phyloP scores from a whole-genome alignment of 1,140 invertebrate species.

The Asobara japonica region DNA sequence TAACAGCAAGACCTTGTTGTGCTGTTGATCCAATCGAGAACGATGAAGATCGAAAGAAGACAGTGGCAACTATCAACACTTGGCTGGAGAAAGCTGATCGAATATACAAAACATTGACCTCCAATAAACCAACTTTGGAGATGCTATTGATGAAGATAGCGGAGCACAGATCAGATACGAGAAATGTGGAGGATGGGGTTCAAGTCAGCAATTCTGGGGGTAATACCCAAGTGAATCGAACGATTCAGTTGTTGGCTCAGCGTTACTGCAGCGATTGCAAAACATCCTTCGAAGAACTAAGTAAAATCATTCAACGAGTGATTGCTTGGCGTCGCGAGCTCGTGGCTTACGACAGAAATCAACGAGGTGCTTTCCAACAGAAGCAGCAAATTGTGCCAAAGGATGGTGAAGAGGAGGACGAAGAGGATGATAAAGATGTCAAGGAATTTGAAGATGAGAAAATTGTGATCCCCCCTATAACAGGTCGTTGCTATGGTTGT shows the following conservation, averaged over 20 bases:
- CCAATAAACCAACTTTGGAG: conserved; percentile 90
- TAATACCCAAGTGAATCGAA: conserved; percentile 79
- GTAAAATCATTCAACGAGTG: conserved; percentile 94
- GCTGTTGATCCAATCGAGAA: conserved; percentile 97
- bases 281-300: conserved; percentile 93
- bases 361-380: conserved; percentile 62
- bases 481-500: conserved; percentile 84
- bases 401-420: conserved; percentile 2
- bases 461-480: conserved; percentile 30
- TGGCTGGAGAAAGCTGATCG: conserved; percentile 94
- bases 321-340: conserved; percentile 89
- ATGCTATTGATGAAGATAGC: conserved; percentile 81
- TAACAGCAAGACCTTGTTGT: conserved; percentile 90
- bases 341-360: conserved; percentile 90
- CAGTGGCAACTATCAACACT: conserved; percentile 88
- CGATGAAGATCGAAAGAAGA: conserved; percentile 96
- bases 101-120: conserved; percentile 89
- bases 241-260: conserved; percentile 88
- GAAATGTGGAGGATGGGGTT: conserved; percentile 71
- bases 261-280: conserved; percentile 96
- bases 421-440: too few relatives aligned
- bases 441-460: not conserved
- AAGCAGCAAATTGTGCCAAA: conserved; percentile 36
- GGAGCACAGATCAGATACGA: conserved; percentile 75
- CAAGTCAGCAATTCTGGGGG: conserved; percentile 55